Conservation (phyloP, 2,113 vertebrate genomes). For the Campylorhamphus procurvoides region DNA sequence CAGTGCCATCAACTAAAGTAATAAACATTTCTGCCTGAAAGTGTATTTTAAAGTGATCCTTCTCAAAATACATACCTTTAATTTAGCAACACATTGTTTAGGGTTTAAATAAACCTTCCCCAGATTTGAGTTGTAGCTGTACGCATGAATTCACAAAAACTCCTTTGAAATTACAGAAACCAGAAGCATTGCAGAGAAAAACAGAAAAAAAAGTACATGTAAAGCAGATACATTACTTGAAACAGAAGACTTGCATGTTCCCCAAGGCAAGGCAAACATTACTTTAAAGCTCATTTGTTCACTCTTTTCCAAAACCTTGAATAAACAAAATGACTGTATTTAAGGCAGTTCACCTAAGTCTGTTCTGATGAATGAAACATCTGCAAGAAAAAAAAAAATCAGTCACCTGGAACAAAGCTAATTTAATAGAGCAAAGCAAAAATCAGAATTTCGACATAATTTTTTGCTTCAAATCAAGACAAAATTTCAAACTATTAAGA, state of each 20-base stretch:
- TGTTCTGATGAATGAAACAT: neutral
- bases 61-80: conserved; percentile 33
- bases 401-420: neutral
- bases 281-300: conserved; percentile 10
- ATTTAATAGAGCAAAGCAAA: neutral
- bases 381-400: neutral
- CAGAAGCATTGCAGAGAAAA: neutral
- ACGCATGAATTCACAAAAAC: conserved; percentile 8
- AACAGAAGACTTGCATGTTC: neutral
- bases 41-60: neutral
- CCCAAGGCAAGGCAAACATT: neutral
- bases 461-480: neutral
- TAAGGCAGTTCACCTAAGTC: neutral
- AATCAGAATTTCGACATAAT: neutral
- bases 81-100: neutral
- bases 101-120: conserved; percentile 3
- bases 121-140: neutral
- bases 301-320: neutral
- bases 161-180: neutral
- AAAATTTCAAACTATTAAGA: neutral
- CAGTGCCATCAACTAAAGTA: conserved; percentile 24
- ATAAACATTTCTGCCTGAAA: conserved; percentile 26
- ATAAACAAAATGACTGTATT: neutral
- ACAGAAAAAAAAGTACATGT: neutral
- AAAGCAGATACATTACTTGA: neutral